Evolutionary conservation across 2,888 invertebrate genomes (phyloP).

Genomic region (Zygothrica quintamaculata): DNA sequence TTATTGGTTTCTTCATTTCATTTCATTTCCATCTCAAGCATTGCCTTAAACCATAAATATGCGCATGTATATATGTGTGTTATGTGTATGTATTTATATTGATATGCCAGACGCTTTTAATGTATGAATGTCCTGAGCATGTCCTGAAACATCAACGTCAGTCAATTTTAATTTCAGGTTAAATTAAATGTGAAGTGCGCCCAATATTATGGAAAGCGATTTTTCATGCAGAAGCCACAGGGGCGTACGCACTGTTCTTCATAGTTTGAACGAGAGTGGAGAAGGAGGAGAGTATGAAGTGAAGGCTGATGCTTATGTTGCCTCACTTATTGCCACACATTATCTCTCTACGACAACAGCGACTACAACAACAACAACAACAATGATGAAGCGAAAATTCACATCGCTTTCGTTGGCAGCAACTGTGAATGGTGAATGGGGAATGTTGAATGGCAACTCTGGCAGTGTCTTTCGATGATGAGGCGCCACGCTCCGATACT

Average conservation of each 20-base stretch:
- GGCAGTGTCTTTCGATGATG: slow-evolving; percentile 55
- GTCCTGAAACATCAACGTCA: slow-evolving; percentile 69
- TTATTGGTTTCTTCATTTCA: too few species aligned
- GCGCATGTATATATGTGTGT: too few species aligned
- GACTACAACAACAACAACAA: slow-evolving; percentile 18
- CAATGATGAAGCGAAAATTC: slow-evolving; percentile 14
- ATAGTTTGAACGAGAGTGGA: too few species aligned
- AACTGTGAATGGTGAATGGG: too few species aligned
- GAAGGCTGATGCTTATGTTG: slow-evolving; percentile 13
- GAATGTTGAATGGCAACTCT: slow-evolving; percentile 34
- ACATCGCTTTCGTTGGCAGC: slow-evolving; percentile 40
- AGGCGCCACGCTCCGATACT: slow-evolving; percentile 45
- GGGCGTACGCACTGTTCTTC: not conserved
- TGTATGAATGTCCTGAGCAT: slow-evolving; percentile 19
- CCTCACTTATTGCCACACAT: slow-evolving; percentile 67
- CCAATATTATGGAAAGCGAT: slow-evolving; percentile 70
- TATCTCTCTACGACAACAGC: slow-evolving; percentile 49
- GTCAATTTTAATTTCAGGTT: slow-evolving; percentile 73
- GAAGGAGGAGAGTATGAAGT: not conserved
- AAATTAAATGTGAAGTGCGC: slow-evolving; percentile 73
- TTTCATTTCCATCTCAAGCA: too few species aligned
- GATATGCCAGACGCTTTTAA: slow-evolving; percentile 5
- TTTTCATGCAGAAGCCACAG: slow-evolving; percentile 67
- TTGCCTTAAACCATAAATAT: too few species aligned
- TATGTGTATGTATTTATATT: not conserved